Conservation (phyloP, 2,797 vertebrate species). For the Monodelphis domestica region DNA sequence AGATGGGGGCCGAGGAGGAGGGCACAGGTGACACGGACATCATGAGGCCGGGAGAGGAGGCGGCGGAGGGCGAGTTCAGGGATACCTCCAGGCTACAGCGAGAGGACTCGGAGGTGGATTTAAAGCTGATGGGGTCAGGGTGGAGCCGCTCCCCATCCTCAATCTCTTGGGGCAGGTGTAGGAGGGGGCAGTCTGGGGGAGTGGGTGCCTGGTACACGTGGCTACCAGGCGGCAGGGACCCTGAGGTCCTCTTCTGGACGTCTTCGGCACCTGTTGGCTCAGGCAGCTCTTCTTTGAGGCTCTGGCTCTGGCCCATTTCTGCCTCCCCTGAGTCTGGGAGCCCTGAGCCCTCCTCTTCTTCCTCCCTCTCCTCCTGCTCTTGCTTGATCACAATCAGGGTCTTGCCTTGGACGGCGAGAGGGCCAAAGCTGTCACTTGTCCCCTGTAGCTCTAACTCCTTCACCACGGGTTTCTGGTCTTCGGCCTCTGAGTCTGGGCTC, state of each 20-base stretch:
- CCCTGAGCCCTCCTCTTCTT: slow-evolving; percentile 67
- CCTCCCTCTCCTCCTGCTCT: slow-evolving; percentile 88
- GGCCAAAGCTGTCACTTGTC: slow-evolving; percentile 55
- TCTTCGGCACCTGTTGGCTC: slow-evolving; percentile 58
- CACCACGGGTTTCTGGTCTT: slow-evolving; percentile 89
- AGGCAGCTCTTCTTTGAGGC: slow-evolving; percentile 84
- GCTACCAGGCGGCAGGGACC: slow-evolving; percentile 82
- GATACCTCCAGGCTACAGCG: slow-evolving; percentile 94
- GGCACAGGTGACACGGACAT: slow-evolving; percentile 94
- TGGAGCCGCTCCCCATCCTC: slow-evolving; percentile 82
- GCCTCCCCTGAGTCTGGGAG: slow-evolving; percentile 76
- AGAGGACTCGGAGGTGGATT: slow-evolving; percentile 91
- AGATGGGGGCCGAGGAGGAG: slow-evolving; percentile 94
- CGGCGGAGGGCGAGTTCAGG: slow-evolving; percentile 93
- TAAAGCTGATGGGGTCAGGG: slow-evolving; percentile 91
- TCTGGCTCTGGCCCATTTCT: slow-evolving; percentile 79
- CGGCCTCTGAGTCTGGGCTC: slow-evolving; percentile 91
- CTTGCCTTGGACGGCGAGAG: slow-evolving; percentile 69
- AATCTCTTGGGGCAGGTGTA: slow-evolving; percentile 60
- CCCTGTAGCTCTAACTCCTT: slow-evolving; percentile 76
- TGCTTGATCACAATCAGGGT: slow-evolving; percentile 89
- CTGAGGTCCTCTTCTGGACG: slow-evolving; percentile 53
- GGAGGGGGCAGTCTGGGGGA: slow-evolving; percentile 78
- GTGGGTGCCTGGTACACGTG: slow-evolving; percentile 71
- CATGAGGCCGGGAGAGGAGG: slow-evolving; percentile 94